Conservation (phyloP, 2,888 invertebrate species). For the Stenolophus ochropezus region DNA sequence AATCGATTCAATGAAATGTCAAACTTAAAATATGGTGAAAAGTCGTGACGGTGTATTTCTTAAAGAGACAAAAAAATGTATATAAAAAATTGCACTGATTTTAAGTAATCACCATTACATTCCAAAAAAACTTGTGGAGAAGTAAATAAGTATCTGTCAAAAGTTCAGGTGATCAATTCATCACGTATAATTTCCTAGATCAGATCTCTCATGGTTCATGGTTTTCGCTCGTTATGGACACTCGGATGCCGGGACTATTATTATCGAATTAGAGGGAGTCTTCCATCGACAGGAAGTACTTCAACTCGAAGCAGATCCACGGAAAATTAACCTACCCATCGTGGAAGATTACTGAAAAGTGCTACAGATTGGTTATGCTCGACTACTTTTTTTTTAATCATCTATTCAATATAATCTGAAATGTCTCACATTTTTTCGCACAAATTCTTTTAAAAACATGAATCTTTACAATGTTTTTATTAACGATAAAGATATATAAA, state of each 20-base stretch:
- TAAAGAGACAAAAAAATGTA: background rate
- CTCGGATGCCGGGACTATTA: background rate
- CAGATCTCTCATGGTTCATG: background rate
- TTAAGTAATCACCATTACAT: background rate
- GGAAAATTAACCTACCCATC: background rate
- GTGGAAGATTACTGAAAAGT: background rate
- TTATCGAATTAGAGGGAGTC: slow-evolving; percentile 10
- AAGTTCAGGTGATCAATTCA: background rate
- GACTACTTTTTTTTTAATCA: no score
- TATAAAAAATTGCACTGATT: background rate
- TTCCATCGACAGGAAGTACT: slow-evolving; percentile 3
- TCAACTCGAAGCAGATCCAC: background rate
- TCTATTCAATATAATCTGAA: no score
- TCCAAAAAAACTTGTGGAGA: background rate
- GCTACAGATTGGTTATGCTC: background rate
- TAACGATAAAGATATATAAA: no score
- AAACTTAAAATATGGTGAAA: background rate
- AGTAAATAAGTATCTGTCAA: background rate
- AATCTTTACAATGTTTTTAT: no score
- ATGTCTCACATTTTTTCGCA: no score
- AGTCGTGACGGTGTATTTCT: background rate
- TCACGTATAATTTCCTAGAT: background rate
- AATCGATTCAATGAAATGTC: background rate
- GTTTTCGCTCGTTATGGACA: slow-evolving; percentile 18
- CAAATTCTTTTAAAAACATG: no score